Conservation (phyloP, 2,888 invertebrate species). For the Drosophila borealis region DNA sequence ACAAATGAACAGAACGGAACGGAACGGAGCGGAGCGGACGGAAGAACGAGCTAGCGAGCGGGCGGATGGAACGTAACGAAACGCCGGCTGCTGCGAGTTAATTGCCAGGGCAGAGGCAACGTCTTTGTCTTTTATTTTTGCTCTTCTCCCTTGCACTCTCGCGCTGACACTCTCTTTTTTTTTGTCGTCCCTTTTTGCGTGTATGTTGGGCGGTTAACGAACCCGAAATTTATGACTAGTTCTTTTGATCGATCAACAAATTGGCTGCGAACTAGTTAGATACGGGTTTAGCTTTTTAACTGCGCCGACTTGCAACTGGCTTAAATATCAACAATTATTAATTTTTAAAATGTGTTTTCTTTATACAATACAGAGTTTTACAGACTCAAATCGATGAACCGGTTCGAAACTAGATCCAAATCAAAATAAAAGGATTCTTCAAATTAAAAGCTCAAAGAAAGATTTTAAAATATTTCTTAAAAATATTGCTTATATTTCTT, state of each 20-base stretch:
- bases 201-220: slow-evolving; percentile 18
- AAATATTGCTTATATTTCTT: too few species aligned
- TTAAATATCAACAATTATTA: too few species aligned
- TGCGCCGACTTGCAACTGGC: too few species aligned
- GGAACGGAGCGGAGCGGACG: slow-evolving; percentile 30
- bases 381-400: too few species aligned
- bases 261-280: neutral
- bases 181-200: neutral
- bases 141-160: slow-evolving; percentile 9
- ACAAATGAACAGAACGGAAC: slow-evolving; percentile 12
- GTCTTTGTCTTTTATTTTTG: slow-evolving; percentile 45
- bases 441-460: too few species aligned
- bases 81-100: slow-evolving; percentile 50
- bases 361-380: too few species aligned
- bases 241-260: neutral
- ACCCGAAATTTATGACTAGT: slow-evolving; percentile 5
- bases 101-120: slow-evolving; percentile 60
- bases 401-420: too few species aligned
- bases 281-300: neutral
- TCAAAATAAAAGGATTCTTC: too few species aligned
- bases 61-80: slow-evolving; percentile 30
- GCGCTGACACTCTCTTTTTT: neutral
- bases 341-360: too few species aligned
- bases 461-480: too few species aligned
- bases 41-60: slow-evolving; percentile 6